Evolutionary conservation across 2,113 vertebrate species (phyloP).

Genomic region (Suricata suricatta): DNA sequence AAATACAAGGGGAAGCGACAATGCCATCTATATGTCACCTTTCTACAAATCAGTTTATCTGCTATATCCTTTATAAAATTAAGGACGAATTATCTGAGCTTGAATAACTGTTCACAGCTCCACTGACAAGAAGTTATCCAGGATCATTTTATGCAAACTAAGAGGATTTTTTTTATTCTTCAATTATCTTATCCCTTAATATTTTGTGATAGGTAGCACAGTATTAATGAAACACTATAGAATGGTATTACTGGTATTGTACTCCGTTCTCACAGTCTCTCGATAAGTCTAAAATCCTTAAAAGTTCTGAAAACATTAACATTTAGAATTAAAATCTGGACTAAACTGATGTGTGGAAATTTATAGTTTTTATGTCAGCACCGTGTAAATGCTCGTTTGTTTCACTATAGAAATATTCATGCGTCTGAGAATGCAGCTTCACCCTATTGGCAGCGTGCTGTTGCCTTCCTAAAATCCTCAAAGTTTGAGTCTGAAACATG

Average conservation of each 20-base stretch:
- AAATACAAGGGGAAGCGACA: neutral
- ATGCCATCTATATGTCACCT: neutral
- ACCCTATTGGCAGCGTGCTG: accelerated
- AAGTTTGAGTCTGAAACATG: neutral
- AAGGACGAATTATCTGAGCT: neutral
- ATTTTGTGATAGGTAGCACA: slow-evolving; percentile 29
- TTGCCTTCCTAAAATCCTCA: neutral
- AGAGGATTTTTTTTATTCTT: slow-evolving; percentile 30
- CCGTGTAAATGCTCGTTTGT: neutral
- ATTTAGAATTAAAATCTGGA: neutral
- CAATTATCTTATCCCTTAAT: slow-evolving; percentile 24
- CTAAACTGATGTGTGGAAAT: neutral
- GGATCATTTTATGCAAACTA: slow-evolving; percentile 33
- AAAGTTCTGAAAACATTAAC: neutral
- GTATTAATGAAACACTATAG: slow-evolving; percentile 32
- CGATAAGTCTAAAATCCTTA: slow-evolving; percentile 7
- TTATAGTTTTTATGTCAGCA: neutral
- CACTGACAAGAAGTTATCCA: slow-evolving; percentile 47
- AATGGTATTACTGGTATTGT: slow-evolving; percentile 7
- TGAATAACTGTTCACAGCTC: slow-evolving; percentile 63
- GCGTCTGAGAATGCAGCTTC: neutral
- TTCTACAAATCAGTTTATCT: neutral
- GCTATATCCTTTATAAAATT: neutral
- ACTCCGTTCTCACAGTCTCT: slow-evolving; percentile 17
- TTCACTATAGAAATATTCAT: neutral